Percentiles rank a stretch among this genome's conserved stretches.
phyloP scores from a whole-genome alignment of 2,113 vertebrate genomes.

The Cathartes aura region DNA sequence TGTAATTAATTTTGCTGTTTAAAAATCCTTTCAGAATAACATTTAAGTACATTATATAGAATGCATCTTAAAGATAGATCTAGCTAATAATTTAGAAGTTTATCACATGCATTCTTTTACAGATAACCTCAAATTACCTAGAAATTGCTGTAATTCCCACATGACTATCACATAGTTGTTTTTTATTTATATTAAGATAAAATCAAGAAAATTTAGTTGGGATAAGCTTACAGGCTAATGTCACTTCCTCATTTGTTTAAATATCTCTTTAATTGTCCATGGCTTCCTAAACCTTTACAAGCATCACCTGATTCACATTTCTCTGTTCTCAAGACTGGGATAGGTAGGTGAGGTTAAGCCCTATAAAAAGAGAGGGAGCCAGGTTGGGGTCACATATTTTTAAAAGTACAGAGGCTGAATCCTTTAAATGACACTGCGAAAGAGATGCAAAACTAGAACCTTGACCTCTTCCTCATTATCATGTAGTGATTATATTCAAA shows the following conservation, averaged over 20 bases:
- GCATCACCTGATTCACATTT: not conserved
- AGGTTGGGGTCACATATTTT: not conserved
- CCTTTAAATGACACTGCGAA: not conserved
- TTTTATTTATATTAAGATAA: not conserved
- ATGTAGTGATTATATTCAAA: not conserved
- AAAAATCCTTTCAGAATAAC: not conserved
- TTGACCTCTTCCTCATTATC: not conserved
- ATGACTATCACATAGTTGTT: not conserved
- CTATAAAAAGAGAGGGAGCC: not conserved
- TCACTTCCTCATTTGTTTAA: not conserved
- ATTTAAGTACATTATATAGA: not conserved
- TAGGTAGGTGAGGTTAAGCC: not conserved
- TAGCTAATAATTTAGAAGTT: not conserved
- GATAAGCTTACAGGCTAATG: not conserved
- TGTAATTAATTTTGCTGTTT: slow-evolving; percentile 16
- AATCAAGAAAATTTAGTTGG: not conserved
- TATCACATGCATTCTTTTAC: not conserved
- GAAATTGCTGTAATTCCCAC: not conserved
- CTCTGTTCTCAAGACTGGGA: not conserved
- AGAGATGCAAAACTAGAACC: not conserved
- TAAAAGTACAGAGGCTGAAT: not conserved
- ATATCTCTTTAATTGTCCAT: not conserved
- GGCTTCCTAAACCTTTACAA: not conserved
- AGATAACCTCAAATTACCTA: not conserved
- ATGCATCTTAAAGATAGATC: not conserved